A percentile compares a stretch with the other conserved stretches of the same genome.
These are phyloP conservation scores for Myripristis murdjan DNA, from an alignment of 2,797 vertebrate species.

Conservation along the genomic window DNA sequence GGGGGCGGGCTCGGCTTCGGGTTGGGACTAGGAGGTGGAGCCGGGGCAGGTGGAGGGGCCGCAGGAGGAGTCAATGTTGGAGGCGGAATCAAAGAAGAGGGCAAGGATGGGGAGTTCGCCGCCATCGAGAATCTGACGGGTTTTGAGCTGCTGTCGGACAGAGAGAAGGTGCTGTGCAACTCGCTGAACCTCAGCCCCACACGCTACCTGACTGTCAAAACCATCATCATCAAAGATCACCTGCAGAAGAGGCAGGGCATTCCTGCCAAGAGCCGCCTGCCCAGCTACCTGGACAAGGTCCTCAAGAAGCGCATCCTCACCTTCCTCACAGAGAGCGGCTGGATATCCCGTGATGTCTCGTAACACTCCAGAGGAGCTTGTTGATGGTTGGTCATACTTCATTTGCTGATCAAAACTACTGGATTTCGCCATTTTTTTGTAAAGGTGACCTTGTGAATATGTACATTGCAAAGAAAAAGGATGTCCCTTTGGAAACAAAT, in stretches of 20 bases:
- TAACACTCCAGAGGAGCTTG: slow-evolving; percentile 72
- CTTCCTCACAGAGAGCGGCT: slow-evolving; percentile 98
- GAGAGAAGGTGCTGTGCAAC: slow-evolving; percentile 96
- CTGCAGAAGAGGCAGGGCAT: slow-evolving; percentile 97
- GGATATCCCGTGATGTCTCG: slow-evolving; percentile 95
- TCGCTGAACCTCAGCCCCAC: slow-evolving; percentile 94
- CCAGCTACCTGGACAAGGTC: slow-evolving; percentile 96
- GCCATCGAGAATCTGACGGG: slow-evolving; percentile 95
- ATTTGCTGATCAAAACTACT: slow-evolving; percentile 48
- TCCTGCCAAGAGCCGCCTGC: slow-evolving; percentile 96
- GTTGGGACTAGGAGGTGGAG: slow-evolving; percentile 78
- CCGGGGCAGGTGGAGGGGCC: slow-evolving; percentile 64
- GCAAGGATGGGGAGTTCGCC: slow-evolving; percentile 93
- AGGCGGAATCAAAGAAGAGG: slow-evolving; percentile 89
- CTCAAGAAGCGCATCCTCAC: slow-evolving; percentile 96
- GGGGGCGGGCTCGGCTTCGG: slow-evolving; percentile 74
- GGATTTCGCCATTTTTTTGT: slow-evolving; percentile 46
- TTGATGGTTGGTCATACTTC: not conserved
- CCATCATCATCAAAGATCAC: slow-evolving; percentile 98
- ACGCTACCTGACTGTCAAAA: slow-evolving; percentile 97
- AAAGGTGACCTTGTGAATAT: slow-evolving; percentile 69
- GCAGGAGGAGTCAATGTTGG: slow-evolving; percentile 70
- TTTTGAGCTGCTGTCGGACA: slow-evolving; percentile 95
- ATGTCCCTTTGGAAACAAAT: slow-evolving; percentile 41
- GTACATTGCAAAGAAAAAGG: slow-evolving; percentile 53